Evolutionary conservation across 2,888 invertebrate genomes (phyloP).

Genomic region (Acronicta psi): DNA sequence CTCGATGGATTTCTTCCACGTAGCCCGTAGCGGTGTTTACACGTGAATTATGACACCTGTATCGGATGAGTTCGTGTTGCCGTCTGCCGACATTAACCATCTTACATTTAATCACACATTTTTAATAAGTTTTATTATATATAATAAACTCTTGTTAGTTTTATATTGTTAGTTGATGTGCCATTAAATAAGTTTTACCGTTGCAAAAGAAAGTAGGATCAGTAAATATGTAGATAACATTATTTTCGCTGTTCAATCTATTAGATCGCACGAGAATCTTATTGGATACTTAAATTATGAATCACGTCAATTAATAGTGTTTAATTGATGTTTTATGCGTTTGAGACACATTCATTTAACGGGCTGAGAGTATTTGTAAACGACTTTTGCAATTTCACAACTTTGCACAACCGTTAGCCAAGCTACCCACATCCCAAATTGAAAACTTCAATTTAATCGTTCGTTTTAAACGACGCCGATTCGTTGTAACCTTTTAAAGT

Average conservation of each 20-base stretch:
- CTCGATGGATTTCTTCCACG: conserved; percentile 76
- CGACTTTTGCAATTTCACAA: conserved; percentile 36
- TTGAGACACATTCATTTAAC: conserved; percentile 35
- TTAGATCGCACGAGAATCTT: conserved; percentile 72
- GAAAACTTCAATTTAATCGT: conserved; percentile 2
- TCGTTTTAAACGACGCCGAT: conserved; percentile 8
- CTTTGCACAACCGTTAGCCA: conserved; percentile 30
- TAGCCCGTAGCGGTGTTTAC: conserved; percentile 82
- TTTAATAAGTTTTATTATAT: conserved; percentile 61
- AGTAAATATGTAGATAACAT: conserved; percentile 68
- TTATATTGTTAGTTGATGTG: conserved; percentile 45
- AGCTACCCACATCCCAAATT: conserved; percentile 25
- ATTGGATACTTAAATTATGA: conserved; percentile 66
- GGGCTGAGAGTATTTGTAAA: conserved; percentile 31
- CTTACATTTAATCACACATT: too few relatives aligned
- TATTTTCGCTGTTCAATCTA: conserved; percentile 68
- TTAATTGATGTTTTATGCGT: conserved; percentile 43
- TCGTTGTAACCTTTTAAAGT: background rate
- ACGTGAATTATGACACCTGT: conserved; percentile 82
- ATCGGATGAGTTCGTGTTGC: conserved; percentile 61
- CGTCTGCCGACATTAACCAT: conserved; percentile 56
- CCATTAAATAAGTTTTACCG: conserved; percentile 72
- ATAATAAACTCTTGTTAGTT: conserved; percentile 65
- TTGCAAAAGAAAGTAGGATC: conserved; percentile 79
- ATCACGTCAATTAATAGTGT: conserved; percentile 39